A percentile compares a stretch with the other conserved stretches of the same genome.
Conservation (phyloP, 2,113 vertebrate species). For the Danionella cerebrum region DNA sequence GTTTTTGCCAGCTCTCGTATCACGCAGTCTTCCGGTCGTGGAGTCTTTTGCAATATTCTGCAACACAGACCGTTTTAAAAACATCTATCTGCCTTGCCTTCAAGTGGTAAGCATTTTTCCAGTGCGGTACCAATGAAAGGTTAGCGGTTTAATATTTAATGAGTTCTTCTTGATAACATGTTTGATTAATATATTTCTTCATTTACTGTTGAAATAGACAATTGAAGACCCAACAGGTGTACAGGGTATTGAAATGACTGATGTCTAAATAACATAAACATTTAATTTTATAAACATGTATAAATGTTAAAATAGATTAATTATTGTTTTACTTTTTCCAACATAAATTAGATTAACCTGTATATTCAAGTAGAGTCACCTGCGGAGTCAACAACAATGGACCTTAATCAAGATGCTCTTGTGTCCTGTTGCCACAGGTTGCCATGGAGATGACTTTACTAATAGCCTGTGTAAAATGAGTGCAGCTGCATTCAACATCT, state of each 20-base stretch:
- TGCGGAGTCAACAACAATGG: neutral
- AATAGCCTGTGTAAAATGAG: neutral
- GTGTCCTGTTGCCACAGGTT: conserved; percentile 17
- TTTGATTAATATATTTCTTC: neutral
- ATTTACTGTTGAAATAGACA: neutral
- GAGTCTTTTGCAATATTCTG: neutral
- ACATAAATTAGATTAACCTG: too few relatives aligned
- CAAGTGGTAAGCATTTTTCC: conserved; percentile 22
- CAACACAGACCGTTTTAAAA: neutral
- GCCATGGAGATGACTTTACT: conserved; percentile 16
- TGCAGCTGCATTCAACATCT: neutral
- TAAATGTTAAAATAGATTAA: too few relatives aligned
- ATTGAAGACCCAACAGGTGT: conserved; percentile 4
- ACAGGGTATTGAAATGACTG: too few relatives aligned
- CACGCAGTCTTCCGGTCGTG: neutral
- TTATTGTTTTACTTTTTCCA: too few relatives aligned
- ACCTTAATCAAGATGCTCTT: neutral
- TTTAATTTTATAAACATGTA: too few relatives aligned
- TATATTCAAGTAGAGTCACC: too few relatives aligned
- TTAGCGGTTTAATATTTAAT: neutral
- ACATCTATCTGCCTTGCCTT: neutral
- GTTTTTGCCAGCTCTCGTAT: neutral
- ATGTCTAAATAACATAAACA: neutral
- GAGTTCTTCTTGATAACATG: neutral
- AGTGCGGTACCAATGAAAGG: neutral